Evolutionary conservation across 2,888 invertebrate species (phyloP).

Genomic region (Alsophila aescularia): DNA sequence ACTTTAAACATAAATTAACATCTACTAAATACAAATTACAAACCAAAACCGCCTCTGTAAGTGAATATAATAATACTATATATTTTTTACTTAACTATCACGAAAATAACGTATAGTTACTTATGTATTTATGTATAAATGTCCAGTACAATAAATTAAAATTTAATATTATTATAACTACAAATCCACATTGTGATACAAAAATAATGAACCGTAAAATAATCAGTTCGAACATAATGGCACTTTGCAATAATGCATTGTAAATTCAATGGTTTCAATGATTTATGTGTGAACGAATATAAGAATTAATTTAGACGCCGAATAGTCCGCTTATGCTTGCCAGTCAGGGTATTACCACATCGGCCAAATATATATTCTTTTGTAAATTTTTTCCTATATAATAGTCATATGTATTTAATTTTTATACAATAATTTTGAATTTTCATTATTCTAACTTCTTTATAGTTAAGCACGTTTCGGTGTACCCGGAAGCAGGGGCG

Average conservation of each 20-base stretch:
- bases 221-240: conserved; percentile 78
- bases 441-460: conserved; percentile 79
- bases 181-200: conserved; percentile 65
- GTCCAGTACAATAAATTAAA: conserved; percentile 68
- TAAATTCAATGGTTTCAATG: conserved; percentile 64
- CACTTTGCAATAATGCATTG: conserved; percentile 80
- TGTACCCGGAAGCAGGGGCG: conserved; percentile 33
- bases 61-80: conserved; percentile 69
- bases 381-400: conserved; percentile 82
- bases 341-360: conserved; percentile 91
- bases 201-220: conserved; percentile 61
- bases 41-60: conserved; percentile 71
- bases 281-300: conserved; percentile 51
- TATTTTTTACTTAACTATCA: conserved; percentile 76
- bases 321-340: conserved; percentile 84
- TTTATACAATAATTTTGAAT: conserved; percentile 84
- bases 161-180: conserved; percentile 62
- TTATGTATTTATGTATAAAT: conserved; percentile 73
- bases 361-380: conserved; percentile 82
- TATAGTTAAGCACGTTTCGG: conserved; percentile 76
- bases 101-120: conserved; percentile 78
- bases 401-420: conserved; percentile 83
- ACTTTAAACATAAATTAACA: conserved; percentile 50
- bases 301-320: conserved; percentile 78
- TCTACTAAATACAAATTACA: conserved; percentile 55